These are phyloP conservation scores for Babyrousa celebensis DNA, from an alignment of 2,797 vertebrate genomes.

Conservation along the genomic window DNA sequence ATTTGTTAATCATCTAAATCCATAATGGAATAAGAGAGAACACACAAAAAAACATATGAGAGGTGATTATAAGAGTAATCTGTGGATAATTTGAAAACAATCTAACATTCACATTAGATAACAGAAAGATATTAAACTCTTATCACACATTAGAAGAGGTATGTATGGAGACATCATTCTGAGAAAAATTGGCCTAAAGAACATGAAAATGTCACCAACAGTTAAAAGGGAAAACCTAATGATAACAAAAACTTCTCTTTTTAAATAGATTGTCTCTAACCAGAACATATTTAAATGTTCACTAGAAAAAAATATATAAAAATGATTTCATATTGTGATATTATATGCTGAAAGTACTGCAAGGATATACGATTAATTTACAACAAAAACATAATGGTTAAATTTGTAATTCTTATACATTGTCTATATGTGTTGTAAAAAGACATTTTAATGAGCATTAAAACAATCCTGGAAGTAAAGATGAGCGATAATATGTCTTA, in stretches of 20 bases:
- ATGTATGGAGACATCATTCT: constrained; percentile 85
- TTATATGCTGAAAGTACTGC: constrained; percentile 95
- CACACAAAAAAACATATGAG: constrained; percentile 84
- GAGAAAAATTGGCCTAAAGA: constrained; percentile 87
- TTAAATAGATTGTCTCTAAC: constrained; percentile 92
- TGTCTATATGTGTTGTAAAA: constrained; percentile 96
- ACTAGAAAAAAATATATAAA: constrained; percentile 90
- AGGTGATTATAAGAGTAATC: constrained; percentile 87
- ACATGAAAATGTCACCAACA: constrained; percentile 81
- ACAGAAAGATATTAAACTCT: constrained; percentile 87
- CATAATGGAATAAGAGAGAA: constrained; percentile 81
- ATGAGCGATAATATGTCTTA: constrained; percentile 70
- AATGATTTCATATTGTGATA: constrained; percentile 93
- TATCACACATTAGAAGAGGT: constrained; percentile 85
- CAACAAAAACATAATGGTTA: constrained; percentile 92
- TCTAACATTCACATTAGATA: constrained; percentile 89
- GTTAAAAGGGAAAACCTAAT: constrained; percentile 85
- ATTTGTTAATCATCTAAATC: constrained; percentile 64
- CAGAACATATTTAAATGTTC: constrained; percentile 89
- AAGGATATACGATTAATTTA: constrained; percentile 95
- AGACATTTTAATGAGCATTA: constrained; percentile 94
- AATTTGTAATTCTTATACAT: constrained; percentile 97
- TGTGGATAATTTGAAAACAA: constrained; percentile 83
- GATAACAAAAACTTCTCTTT: constrained; percentile 78
- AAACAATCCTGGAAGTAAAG: constrained; percentile 88